Evolutionary conservation across 2,888 invertebrate genomes (phyloP), one percentile per base, ranked within the genome.

Genomic region (Xestobium rufovillosum): DNA sequence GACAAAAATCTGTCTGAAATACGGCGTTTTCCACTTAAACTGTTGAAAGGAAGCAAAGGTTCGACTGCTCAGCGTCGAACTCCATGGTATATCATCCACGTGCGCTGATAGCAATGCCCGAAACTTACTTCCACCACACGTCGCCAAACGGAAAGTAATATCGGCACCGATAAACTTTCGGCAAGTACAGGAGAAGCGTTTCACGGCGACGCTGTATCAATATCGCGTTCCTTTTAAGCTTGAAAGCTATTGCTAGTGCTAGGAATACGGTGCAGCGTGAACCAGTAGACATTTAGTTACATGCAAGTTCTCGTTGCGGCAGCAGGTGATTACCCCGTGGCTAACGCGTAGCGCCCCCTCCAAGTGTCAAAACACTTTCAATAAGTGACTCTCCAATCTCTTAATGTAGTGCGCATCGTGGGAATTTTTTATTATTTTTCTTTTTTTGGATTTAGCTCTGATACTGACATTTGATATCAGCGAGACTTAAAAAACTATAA

Each of bases 71-170:
- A 34, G 33, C 29, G 32, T 42, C 42, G 28, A 43, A 46, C 46
- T 44, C 47, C 49, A 43, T 45, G 41, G 39, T 46, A 47, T 43
- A 42, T 46, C 43, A 47, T 55, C 52, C 53, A 56, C 55, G 53
- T 53, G 54, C 56, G 47, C 45, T 38, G 42, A 40, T 45, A 47
- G 46, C 47, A 34, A 48, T 35, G 45, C 52, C 57, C 59, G 49
- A 59, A 55, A 51, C 51, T 57, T 48, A 44, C 46, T 56, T 58
- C 59, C 52, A 49, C 47, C 53, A 51, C 52, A 56, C 52, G 54
- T 50, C 53, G 47, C 46, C 45, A 40, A 40, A 38, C 45, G 45
- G 56, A 56, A 50, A 39, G 17, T 39, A 57, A 50, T 55, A 53
- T 59, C 48, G 59, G 53, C 48, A 44, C 25, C 43, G 41, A 44